Percentiles rank a stretch among this genome's conserved stretches.
Conservation (phyloP, 2,797 vertebrate species). For the Spinus pinus region DNA sequence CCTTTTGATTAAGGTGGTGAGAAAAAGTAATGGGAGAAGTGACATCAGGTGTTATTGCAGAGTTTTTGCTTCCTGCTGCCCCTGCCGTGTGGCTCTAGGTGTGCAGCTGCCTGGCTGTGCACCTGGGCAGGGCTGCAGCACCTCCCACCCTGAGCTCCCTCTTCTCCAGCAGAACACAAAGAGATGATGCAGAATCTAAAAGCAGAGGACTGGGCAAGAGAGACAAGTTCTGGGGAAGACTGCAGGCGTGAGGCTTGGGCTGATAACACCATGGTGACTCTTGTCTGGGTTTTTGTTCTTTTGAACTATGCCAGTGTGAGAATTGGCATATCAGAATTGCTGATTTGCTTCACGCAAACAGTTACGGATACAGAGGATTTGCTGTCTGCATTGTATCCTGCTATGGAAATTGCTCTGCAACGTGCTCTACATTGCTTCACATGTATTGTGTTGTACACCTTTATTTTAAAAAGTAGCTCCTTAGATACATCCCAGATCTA, state of each 20-base stretch:
- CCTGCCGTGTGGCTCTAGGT: not conserved
- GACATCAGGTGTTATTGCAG: rapidly evolving
- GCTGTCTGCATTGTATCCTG: not conserved
- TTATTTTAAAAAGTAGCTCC: not conserved
- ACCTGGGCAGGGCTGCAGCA: not conserved
- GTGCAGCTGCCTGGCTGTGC: not conserved
- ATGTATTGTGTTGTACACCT: too few species aligned
- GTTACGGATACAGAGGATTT: not conserved
- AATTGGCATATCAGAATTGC: not conserved
- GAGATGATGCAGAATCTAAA: not conserved
- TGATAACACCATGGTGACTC: not conserved
- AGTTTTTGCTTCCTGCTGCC: not conserved
- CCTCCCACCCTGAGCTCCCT: not conserved
- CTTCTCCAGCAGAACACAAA: not conserved
- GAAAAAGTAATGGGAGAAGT: not conserved
- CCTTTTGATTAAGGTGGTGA: not conserved
- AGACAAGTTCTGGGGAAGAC: not conserved
- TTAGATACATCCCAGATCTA: not conserved
- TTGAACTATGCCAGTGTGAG: not conserved
- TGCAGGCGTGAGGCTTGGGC: not conserved
- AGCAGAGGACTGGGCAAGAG: not conserved
- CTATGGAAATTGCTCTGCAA: not conserved
- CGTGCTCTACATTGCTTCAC: not conserved
- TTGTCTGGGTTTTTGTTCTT: not conserved
- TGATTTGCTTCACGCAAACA: not conserved